Evolutionary conservation across 1,140 invertebrate species (phyloP).

Genomic region (Drosophila repletoides): DNA sequence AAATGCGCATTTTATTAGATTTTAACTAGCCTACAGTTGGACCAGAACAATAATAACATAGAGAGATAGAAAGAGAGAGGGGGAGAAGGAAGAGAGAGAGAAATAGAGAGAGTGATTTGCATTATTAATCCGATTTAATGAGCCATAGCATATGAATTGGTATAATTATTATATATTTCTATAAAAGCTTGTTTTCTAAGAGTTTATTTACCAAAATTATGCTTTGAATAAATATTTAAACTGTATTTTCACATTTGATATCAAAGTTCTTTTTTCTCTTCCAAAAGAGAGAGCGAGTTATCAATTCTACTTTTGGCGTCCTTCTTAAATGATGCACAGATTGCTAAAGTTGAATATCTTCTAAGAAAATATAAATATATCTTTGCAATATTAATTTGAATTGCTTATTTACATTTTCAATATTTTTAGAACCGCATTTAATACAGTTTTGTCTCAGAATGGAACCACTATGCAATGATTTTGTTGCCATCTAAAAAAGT

Average conservation of each 20-base stretch:
- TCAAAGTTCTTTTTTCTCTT: too few relatives aligned
- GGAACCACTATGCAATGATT: conserved; percentile 24
- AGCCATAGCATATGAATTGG: conserved; percentile 7
- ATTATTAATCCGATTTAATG: conserved; percentile 6
- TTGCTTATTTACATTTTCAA: background rate
- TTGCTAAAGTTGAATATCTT: too few relatives aligned
- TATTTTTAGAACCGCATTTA: background rate
- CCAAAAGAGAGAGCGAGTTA: too few relatives aligned
- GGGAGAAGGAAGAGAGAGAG: background rate
- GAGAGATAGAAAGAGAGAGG: background rate
- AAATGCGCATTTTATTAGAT: conserved; percentile 28
- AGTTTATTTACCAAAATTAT: too few relatives aligned
- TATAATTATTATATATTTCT: conserved; percentile 4
- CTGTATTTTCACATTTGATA: too few relatives aligned
- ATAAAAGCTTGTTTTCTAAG: background rate
- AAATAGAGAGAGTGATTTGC: background rate
- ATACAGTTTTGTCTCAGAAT: background rate
- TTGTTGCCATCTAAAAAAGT: conserved; percentile 4
- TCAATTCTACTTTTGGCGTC: too few relatives aligned
- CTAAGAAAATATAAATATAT: too few relatives aligned
- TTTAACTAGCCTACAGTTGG: background rate
- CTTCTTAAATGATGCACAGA: too few relatives aligned
- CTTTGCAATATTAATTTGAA: background rate
- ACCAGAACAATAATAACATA: background rate
- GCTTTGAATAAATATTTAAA: too few relatives aligned